phyloP scores from a whole-genome alignment of 2,797 vertebrate genomes.

The Lutjanus campechanus region DNA sequence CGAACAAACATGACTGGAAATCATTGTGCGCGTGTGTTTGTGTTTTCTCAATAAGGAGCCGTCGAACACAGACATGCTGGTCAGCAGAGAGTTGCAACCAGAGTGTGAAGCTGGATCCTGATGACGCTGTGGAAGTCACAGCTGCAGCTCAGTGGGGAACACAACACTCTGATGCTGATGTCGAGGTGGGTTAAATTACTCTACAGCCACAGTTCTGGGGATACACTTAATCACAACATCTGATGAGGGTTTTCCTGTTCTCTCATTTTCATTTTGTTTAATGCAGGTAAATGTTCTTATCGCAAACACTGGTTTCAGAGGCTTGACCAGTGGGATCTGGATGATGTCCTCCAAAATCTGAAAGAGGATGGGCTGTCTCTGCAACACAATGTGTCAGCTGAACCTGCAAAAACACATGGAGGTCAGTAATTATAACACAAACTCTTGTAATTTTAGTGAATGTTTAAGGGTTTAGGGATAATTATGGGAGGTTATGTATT shows the following conservation, averaged over 20 bases:
- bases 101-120: slow-evolving; percentile 6
- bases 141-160: not conserved
- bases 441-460: not conserved
- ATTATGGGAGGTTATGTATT: not conserved
- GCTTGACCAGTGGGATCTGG: slow-evolving; percentile 81
- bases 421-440: slow-evolving; percentile 33
- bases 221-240: not conserved
- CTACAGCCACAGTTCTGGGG: not conserved
- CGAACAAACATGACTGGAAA: not conserved
- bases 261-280: slow-evolving; percentile 67
- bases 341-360: slow-evolving; percentile 75
- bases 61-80: slow-evolving; percentile 4
- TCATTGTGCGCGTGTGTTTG: not conserved
- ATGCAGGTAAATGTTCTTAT: slow-evolving; percentile 21
- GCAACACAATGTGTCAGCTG: not conserved
- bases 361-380: slow-evolving; percentile 39
- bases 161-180: not conserved
- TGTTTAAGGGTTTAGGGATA: not conserved
- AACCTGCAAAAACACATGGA: slow-evolving; percentile 3
- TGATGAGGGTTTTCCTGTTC: slow-evolving; percentile 39
- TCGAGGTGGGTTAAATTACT: slow-evolving; percentile 19
- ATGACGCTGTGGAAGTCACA: slow-evolving; percentile 1
- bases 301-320: slow-evolving; percentile 72
- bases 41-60: slow-evolving; percentile 38
- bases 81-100: slow-evolving; percentile 15